Base-by-base conservation (phyloP, 2,888 invertebrate genomes). In the Agrotis segetum region DNA sequence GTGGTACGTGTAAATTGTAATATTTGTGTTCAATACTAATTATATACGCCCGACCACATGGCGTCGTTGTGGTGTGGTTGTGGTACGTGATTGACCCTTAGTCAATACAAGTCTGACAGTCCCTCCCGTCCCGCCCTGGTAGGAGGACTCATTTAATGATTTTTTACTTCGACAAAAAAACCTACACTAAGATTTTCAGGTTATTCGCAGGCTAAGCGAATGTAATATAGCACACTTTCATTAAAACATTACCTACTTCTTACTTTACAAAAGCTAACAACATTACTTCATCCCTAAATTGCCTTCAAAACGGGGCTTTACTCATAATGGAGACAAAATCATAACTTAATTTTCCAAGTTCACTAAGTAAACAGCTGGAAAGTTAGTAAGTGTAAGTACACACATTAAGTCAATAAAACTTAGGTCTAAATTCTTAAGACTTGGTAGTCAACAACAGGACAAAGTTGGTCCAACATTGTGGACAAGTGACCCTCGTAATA, bases 401-500 rank as follows among this genome's bases (percentile, higher is more conserved):
- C 34, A 66, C 59, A 53, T 59, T 29, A 58, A 69, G 56, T 69
- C 63, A 67, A 76, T 72, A 76, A 66, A 67, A 80, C 65, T 73
- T 29, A 66, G 65, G 47, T 62, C 21, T 50, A 34, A 50, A 52
- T 29, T 34, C 46, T 60, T 56, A 67, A 58, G 68, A 44, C 67
- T 53, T 71, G 65, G 69, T 58, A 71, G 47, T 71, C 69, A 53
- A 62, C 52, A 40, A 40, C 55, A 52, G 69, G 52, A 52, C 67
- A 6, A 70, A 81, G 59, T 78, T 72, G 19, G 56, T 55, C 46
- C 47, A 69, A 74, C 59, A 60, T 60, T 58, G 47, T 40, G 49
- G 40, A 44, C 68, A 47, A 67, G 62, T 64, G 56, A 63, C 74
- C 78, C 77, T 67, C 64, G 70, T 68, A 62, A 70, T 71, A 74